phyloP scores from a whole-genome alignment of 35 echinoderm and acorn worm genomes.

The Lytechinus variegatus region DNA sequence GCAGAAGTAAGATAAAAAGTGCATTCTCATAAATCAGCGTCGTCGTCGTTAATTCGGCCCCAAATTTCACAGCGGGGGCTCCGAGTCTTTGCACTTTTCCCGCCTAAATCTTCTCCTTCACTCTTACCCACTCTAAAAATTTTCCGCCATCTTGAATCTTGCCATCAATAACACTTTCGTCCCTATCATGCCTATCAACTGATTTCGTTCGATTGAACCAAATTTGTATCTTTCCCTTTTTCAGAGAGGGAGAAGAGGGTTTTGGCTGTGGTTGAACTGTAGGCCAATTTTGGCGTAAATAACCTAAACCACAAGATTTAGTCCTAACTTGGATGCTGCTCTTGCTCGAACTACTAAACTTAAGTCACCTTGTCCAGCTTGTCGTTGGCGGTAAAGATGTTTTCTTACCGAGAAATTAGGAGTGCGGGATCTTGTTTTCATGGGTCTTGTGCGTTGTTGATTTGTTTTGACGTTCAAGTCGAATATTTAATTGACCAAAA shows the following conservation, averaged over 20 bases:
- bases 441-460: neutral
- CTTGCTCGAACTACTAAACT: neutral
- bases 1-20: constrained; percentile 43
- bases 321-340: neutral
- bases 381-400: neutral
- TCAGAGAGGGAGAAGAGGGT: neutral
- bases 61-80: constrained; percentile 30
- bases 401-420: neutral
- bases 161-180: constrained; percentile 33
- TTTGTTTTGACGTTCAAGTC: neutral
- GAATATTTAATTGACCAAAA: neutral
- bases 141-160: constrained; percentile 21
- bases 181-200: neutral
- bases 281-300: constrained; percentile 10
- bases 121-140: neutral
- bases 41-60: constrained; percentile 38
- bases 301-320: neutral
- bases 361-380: neutral
- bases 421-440: neutral
- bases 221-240: neutral
- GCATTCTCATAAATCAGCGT: constrained; percentile 47
- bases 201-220: neutral
- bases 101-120: neutral
- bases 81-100: constrained; percentile 48
- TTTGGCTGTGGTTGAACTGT: neutral